Percentiles rank a stretch among this genome's conserved stretches.
Conservation (phyloP, 2,888 invertebrate species). For the Chorisops tibialis region DNA sequence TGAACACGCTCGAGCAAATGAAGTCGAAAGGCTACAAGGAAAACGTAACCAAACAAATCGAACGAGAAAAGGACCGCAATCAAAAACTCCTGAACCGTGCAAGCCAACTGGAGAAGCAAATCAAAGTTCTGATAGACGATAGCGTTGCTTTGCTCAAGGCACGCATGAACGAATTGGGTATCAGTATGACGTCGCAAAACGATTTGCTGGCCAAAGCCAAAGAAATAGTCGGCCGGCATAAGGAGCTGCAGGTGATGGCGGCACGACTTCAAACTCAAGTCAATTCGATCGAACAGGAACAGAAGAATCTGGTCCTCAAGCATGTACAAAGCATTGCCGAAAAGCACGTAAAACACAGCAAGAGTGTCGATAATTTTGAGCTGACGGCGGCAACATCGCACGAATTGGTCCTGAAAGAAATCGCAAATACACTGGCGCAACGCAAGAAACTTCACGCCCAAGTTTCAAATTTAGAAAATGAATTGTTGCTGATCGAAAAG, state of each 20-base stretch:
- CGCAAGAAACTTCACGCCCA: conserved; percentile 81
- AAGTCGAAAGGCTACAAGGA: conserved; percentile 71
- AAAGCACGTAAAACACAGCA: conserved; percentile 58
- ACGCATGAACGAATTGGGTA: conserved; percentile 87
- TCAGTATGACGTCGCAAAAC: conserved; percentile 80
- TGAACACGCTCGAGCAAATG: conserved; percentile 81
- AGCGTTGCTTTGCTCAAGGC: conserved; percentile 85
- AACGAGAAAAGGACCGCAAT: conserved; percentile 80
- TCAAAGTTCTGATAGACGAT: conserved; percentile 86
- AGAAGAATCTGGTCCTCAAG: conserved; percentile 67
- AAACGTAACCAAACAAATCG: conserved; percentile 71
- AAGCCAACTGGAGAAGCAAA: conserved; percentile 90
- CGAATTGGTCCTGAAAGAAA: conserved; percentile 81
- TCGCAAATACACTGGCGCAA: conserved; percentile 77
- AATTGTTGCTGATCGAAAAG: conserved; percentile 72
- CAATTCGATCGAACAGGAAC: conserved; percentile 65
- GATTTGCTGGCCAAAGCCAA: conserved; percentile 83
- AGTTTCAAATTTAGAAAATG: conserved; percentile 67
- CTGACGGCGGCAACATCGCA: conserved; percentile 68
- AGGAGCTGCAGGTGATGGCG: conserved; percentile 86
- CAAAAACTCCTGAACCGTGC: conserved; percentile 77
- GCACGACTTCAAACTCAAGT: conserved; percentile 84
- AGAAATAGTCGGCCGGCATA: conserved; percentile 89
- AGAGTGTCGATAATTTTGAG: conserved; percentile 54
- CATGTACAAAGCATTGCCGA: conserved; percentile 74